These are phyloP conservation scores for Drosophila prosaltans DNA, from an alignment of 1,140 invertebrate genomes.

Conservation along the genomic window DNA sequence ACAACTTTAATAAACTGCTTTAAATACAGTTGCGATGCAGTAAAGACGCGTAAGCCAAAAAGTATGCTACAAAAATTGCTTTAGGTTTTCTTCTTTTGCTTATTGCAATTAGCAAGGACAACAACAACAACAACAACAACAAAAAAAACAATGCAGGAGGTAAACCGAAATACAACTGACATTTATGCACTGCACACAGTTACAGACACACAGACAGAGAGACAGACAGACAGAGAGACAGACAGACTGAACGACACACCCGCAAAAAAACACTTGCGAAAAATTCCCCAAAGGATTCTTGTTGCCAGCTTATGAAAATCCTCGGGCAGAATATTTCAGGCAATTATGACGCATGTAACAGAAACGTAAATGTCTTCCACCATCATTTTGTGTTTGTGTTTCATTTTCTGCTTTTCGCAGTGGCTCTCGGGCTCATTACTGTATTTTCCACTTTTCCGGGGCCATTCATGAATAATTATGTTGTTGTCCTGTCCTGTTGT, in stretches of 20 bases:
- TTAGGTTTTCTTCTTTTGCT: conserved; percentile 5
- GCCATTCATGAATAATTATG: conserved; percentile 24
- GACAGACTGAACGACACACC: not conserved
- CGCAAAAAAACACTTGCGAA: conserved; percentile 6
- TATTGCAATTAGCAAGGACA: conserved; percentile 13
- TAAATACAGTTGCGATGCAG: too few relatives aligned
- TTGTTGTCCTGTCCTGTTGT: conserved; percentile 23
- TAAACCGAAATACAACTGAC: conserved; percentile 1
- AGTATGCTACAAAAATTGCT: conserved; percentile 2
- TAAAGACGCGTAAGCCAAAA: not conserved
- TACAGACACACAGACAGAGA: not conserved
- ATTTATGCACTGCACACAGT: conserved; percentile 2
- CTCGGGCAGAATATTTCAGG: conserved; percentile 1
- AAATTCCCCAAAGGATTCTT: conserved; percentile 21
- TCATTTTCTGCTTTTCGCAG: conserved; percentile 11
- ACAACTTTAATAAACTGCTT: too few relatives aligned
- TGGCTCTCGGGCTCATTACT: conserved; percentile 12
- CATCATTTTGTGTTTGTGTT: conserved; percentile 16
- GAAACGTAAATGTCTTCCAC: conserved; percentile 14
- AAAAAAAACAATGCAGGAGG: not conserved
- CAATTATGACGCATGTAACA: conserved; percentile 16
- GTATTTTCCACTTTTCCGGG: conserved; percentile 12
- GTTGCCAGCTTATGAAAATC: conserved; percentile 11
- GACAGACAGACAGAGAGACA: not conserved
- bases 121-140: not conserved